Base-by-base conservation (phyloP, 2,888 invertebrate genomes). In the Sarcophaga carnaria region DNA sequence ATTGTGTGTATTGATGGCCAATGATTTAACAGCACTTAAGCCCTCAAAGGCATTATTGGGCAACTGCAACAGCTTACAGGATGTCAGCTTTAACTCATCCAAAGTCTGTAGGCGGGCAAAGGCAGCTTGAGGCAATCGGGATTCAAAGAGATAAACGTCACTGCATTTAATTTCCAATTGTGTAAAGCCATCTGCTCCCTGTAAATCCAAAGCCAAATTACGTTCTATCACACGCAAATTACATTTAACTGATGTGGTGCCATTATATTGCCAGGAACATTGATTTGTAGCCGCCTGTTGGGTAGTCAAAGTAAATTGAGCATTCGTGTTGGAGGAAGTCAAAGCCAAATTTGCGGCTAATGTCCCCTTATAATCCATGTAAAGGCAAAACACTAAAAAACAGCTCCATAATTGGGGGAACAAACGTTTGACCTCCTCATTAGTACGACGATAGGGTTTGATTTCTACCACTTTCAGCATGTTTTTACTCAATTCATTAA, bases 1-100 rank as follows among this genome's bases (percentile, higher is more conserved):
- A 93, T 98, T 98, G 91, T 95, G 95, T 12, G 97, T 97, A 91
- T 96, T 96, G 78, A 98, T 94, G 83, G 96, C 95, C 66, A 98
- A 94, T 54, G 90, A 89, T 82, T 92, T 93, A 70, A 98, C 94
- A 89, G 97, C 96, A 90, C 94, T 95, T 78, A 98, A 94, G 69
- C 97, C 97, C 90, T 96, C 96, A 92, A 98, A 97, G 59, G 97
- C 95, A 77, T 96, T 95, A 76, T 97, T 96, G 71, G 93, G 93
- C 90, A 98, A 93, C 89, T 96, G 95, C 77, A 97, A 94, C 70
- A 98, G 94, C 93, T 98, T 98, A 93, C 98, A 98, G 88, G 96
- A 96, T 90, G 95, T 95, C 91, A 98, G 95, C 88, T 95, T 94
- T 76, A 98, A 94, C 87, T 97, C 96, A 90, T 96, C 96, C 71